Evolutionary conservation across 2,797 vertebrate species (phyloP), one percentile per base, ranked within the genome.

Genomic region (Protonibea diacanthus): DNA sequence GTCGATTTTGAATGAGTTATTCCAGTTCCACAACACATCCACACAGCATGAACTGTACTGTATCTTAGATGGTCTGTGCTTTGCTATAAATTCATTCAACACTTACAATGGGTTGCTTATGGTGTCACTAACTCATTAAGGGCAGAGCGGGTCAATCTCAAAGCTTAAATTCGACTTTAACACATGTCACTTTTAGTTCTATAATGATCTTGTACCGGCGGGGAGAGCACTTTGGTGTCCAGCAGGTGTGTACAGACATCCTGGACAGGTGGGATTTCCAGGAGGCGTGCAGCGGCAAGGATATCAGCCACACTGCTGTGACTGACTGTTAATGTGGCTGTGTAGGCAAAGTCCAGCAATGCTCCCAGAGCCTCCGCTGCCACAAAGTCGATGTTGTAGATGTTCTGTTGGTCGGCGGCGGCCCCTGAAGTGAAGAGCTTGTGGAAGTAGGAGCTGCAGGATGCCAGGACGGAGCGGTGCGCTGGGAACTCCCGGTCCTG

Each of bases 401-500:
- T 92, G 81, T 97, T 99, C 91, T 98, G 97, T 89, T 97, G 97
- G 95, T 98, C 97, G 25, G 97, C 97, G 49, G 96, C 95, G 10
- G 95, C 95, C 51, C 98, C 98, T 23, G 98, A 99, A 71, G 98
- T 99, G 96, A 99, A 99, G 79, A 99, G 96, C 95, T 99, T 98
- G 94, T 98, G 97, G 93, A 99, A 99, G 95, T 99, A 99, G 85
- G 97, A 95, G 93, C 97, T 99, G 94, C 97, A 99, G 27, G 98
- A 98, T 0, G 98, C 98, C 92, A 99, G 96, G 91, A 99, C 97
- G 0, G 98, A 98, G 90, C 98, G 98, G 93, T 99, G 98, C n/a
- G 98, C 98, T 58, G 97, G 97, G 92, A 98, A 99, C 93, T 99
- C 98, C 3, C 93, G 96, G 45, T 97, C 97, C 78, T 97, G 96